These are phyloP conservation scores for Caenorhabditis doughertyi DNA, from an alignment of 2,888 invertebrate genomes.

Conservation along the genomic window DNA sequence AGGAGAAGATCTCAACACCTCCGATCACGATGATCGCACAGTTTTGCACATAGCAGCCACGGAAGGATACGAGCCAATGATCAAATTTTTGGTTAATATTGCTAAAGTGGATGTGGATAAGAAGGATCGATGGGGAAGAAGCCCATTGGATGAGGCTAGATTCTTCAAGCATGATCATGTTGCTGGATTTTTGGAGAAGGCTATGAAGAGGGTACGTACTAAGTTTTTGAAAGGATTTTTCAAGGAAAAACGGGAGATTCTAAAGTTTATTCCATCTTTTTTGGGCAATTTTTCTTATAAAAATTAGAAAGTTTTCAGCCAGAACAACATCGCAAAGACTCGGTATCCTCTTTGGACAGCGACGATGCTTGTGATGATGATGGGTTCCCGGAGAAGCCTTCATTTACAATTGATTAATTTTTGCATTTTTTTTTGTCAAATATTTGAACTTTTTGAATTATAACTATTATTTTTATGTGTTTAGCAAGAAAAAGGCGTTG, in stretches of 20 bases:
- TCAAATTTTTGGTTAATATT: constrained; percentile 76
- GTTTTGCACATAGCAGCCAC: constrained; percentile 75
- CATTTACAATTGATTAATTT: constrained; percentile 47
- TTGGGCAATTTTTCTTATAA: not conserved
- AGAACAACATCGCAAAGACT: constrained; percentile 43
- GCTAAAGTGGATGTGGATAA: constrained; percentile 75
- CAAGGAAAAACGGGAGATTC: no score
- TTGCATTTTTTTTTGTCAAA: not conserved
- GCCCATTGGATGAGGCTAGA: constrained; percentile 78
- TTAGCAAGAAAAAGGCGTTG: no score
- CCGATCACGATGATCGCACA: constrained; percentile 77
- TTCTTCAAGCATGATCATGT: constrained; percentile 66
- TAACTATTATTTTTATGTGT: no score
- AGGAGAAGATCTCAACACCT: constrained; percentile 76
- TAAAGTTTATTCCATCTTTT: not conserved
- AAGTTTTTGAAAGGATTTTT: no score
- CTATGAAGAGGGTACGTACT: constrained; percentile 50
- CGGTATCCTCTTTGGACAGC: constrained; percentile 54
- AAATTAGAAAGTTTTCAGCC: constrained; percentile 36
- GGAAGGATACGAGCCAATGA: constrained; percentile 77
- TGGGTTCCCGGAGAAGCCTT: constrained; percentile 54
- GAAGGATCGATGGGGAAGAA: constrained; percentile 71
- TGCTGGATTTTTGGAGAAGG: constrained; percentile 87
- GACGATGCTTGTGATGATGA: constrained; percentile 56
- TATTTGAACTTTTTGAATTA: no score